Conservation (phyloP, 1,140 invertebrate genomes). For the Euwallacea fornicatus region DNA sequence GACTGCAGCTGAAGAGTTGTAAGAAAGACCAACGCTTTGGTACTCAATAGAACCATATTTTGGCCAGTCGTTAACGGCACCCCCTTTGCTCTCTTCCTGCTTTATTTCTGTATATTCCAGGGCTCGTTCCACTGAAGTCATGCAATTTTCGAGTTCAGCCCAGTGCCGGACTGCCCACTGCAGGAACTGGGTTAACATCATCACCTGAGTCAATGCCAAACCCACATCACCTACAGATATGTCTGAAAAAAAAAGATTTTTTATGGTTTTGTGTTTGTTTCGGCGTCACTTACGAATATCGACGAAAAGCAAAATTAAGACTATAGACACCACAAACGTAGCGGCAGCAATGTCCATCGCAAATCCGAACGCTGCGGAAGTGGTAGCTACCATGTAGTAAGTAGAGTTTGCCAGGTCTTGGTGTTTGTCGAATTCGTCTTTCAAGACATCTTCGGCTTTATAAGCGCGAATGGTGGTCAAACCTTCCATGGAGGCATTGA, state of each 20-base stretch:
- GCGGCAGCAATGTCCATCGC: conserved; percentile 74
- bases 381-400: conserved; percentile 65
- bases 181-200: conserved; percentile 62
- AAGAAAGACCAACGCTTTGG: conserved; percentile 66
- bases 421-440: conserved; percentile 77
- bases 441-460: conserved; percentile 73
- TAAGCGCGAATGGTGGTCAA: conserved; percentile 88
- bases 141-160: conserved; percentile 72
- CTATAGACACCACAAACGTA: conserved; percentile 35
- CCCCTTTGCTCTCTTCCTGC: conserved; percentile 64
- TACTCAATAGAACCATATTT: conserved; percentile 70
- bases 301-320: conserved; percentile 26
- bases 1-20: conserved; percentile 66
- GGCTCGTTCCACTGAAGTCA: conserved; percentile 79
- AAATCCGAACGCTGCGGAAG: conserved; percentile 70
- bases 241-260: conserved; percentile 42
- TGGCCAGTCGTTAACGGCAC: conserved; percentile 65
- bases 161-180: conserved; percentile 68
- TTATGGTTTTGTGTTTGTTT: neutral
- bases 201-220: conserved; percentile 63
- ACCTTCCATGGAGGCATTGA: conserved; percentile 69
- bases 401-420: conserved; percentile 73
- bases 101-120: conserved; percentile 72
- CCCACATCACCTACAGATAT: conserved; percentile 61
- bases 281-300: conserved; percentile 31